Evolutionary conservation across 1,140 invertebrate genomes (phyloP), one percentile per base, ranked within the genome.

Genomic region (Drosophila repleta): DNA sequence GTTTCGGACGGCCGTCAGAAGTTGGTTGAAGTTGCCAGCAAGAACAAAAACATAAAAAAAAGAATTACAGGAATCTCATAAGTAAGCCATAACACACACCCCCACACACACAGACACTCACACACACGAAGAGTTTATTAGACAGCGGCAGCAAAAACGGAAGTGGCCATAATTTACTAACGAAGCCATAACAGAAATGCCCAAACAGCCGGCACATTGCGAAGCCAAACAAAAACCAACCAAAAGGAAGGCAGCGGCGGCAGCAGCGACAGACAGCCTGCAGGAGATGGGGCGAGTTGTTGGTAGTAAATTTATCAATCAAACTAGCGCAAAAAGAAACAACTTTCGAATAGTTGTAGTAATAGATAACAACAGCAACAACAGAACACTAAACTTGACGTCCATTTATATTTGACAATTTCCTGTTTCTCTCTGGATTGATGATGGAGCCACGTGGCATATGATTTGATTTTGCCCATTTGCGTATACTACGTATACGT

Each of bases 81-180:
- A 87, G 81, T 85, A 85, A 87, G 82, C 78, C 78, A 78, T 87
- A 70, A 79, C 71, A 57, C 53, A 69, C 65, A 78, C 26, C 71
- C 43, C 48, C 43, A 69, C 32, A 49, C 13, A 55, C 8, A 35
- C 18, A n/a, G n/a, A 78, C 26, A 67, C 43, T 48, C 43, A 69
- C 32, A 49, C 13, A 55, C 8, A 35, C 18, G 18, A 79, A 72
- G 79, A 79, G 76, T 88, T 88, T 88, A 88, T 88, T 88, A 88
- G 83, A 88, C 79, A 79, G 83, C 76, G 41, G 18, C 70, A 57
- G 65, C 68, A 87, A 76, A 82, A 78, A 72, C 83, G 83, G 84
- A 88, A 88, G 83, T 88, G 79, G 83, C 84, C 76, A 88, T 88
- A 88, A 88, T 88, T 88, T 88, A 88, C 76, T 88, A 88, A 89